Base-by-base conservation (phyloP, 2,113 vertebrate genomes). In the Elgaria multicarinata region DNA sequence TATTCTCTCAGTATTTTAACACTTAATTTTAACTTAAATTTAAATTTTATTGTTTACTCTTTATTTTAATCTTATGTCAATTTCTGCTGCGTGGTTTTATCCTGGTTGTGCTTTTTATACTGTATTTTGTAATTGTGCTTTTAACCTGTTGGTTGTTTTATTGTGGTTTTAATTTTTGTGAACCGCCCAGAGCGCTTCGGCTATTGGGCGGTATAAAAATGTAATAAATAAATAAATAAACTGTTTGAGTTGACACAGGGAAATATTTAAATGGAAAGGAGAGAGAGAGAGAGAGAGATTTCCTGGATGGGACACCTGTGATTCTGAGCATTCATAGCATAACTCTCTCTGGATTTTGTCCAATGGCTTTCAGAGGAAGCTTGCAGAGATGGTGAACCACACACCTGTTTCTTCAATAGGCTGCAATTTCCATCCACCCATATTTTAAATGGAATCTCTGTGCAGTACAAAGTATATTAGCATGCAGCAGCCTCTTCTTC, bases 381-480 rank as follows among this genome's bases (percentile, higher is more conserved):
- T 24, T 71, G 67, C 44, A 72, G 50, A 83, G 31, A 64, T 24
- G 83, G 75, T 83, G 44, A 69, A 26, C 22, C 8, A 67, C 9
- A 46, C 50, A 87, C 66, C 64, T 71, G 28, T 6, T 53, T 71
- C 36, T 39, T 83, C 8, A 78, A 79, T 58, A 71, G 67, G 6
- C 42, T 58, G 2, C 16, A 33, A 20, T 79, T 72, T 66, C 20
- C 31, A 42, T n/a, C 20, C 4, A 24, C 18, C 20, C 53, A 62
- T 31, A 18, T 39, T 64, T 76, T 31, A 50, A 22, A 18, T 18
- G 12, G 44, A 78, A 55, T 26, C 83, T 44, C 55, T 39, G 46
- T 77, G 80, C 36, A 24, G 46, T 83, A 78, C 62, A 53, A 77
- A 83, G 62, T 55, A 44, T 53, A 85, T 85, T 84, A 85, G 28